Evolutionary conservation across 2,113 vertebrate genomes (phyloP).

Genomic region (Phylloscopus trochilus): DNA sequence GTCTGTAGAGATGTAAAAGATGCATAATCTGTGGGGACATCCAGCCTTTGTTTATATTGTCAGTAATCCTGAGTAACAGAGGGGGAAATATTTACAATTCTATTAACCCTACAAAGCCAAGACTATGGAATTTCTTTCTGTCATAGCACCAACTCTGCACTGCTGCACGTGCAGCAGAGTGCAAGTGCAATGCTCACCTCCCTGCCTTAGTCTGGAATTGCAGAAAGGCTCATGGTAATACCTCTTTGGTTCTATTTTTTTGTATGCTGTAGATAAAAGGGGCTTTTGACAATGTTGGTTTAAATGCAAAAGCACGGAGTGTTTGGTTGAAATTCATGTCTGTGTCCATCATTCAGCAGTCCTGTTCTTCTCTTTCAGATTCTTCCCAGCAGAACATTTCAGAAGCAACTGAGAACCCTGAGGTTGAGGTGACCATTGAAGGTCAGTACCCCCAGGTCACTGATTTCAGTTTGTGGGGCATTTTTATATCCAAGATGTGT

Average conservation of each 20-base stretch:
- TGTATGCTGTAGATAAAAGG: background rate
- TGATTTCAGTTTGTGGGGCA: no score
- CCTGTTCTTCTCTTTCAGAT: background rate
- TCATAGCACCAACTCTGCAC: background rate
- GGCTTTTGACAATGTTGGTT: background rate
- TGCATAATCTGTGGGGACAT: no score
- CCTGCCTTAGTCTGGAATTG: background rate
- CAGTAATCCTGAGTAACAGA: no score
- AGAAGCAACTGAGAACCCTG: background rate
- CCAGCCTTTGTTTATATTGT: no score
- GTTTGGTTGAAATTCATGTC: background rate
- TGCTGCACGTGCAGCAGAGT: background rate
- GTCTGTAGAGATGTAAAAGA: no score
- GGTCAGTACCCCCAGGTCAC: background rate
- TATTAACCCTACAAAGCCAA: no score
- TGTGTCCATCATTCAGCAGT: background rate
- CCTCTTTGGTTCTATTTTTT: background rate
- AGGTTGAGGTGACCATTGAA: background rate
- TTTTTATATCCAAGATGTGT: slow-evolving; percentile 5
- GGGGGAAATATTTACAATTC: no score
- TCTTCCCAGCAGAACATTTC: background rate
- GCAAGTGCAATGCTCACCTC: background rate
- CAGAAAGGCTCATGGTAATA: background rate
- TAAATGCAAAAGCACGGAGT: no score
- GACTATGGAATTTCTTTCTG: no score